Conservation (phyloP, 2,113 vertebrate species). For the Daboia siamensis region DNA sequence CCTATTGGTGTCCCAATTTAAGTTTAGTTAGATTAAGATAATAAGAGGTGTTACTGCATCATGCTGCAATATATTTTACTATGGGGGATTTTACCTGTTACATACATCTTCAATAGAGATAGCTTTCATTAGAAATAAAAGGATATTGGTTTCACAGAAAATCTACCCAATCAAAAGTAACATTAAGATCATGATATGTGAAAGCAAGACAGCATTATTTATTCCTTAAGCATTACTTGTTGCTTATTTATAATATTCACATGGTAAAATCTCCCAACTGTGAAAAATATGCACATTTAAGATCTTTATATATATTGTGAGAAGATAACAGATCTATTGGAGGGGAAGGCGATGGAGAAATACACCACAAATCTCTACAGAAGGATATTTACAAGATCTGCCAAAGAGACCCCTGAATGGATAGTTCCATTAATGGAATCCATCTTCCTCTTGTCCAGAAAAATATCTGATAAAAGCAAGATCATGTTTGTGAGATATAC, state of each 20-base stretch:
- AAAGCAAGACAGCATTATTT: not conserved
- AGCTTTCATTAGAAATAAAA: not conserved
- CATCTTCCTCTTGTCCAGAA: not conserved
- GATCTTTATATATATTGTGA: not conserved
- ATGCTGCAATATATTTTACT: not conserved
- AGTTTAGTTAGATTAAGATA: not conserved
- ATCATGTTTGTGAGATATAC: not conserved
- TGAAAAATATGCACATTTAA: not conserved
- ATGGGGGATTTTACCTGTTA: not conserved
- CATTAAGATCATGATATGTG: not conserved
- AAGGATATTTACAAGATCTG: not conserved
- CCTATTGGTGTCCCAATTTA: not conserved
- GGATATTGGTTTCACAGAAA: not conserved
- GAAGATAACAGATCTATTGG: not conserved
- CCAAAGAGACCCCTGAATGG: not conserved
- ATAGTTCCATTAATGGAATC: not conserved
- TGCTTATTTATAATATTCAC: not conserved
- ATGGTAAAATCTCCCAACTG: not conserved
- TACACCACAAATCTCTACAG: not conserved
- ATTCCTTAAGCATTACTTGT: not conserved
- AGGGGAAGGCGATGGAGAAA: not conserved
- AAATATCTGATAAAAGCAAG: not conserved
- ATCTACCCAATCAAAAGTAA: not conserved
- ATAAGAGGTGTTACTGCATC: not conserved
- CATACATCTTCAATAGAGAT: not conserved